These are phyloP conservation scores for Gallinago paraguaiae DNA, from an alignment of 2,113 vertebrate species.

Conservation along the genomic window DNA sequence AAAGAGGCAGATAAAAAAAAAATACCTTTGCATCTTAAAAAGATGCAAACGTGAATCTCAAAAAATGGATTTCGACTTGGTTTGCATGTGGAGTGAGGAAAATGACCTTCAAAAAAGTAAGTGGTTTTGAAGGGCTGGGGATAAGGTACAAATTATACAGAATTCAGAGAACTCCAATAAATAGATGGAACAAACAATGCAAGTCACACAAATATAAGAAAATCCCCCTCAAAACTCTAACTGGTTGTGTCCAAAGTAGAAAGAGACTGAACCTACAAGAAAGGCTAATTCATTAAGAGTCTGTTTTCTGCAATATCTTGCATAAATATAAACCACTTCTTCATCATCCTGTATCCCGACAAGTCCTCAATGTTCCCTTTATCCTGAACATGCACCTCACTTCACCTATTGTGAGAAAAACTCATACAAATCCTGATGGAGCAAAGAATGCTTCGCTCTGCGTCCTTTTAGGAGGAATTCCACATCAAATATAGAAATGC, in stretches of 20 bases:
- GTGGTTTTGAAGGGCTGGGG: fast-evolving
- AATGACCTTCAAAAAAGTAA: neutral
- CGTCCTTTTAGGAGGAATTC: neutral
- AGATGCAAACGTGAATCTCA: neutral
- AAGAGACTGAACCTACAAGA: neutral
- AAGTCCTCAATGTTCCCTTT: neutral
- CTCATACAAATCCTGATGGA: neutral
- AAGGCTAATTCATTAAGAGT: neutral
- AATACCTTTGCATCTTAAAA: neutral
- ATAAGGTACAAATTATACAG: neutral
- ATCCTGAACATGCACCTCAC: neutral
- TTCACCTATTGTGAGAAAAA: neutral
- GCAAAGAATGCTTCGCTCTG: neutral
- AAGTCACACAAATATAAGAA: neutral
- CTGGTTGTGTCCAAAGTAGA: neutral
- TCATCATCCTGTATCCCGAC: neutral
- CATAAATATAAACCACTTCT: neutral
- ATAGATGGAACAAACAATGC: neutral
- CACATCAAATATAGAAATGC: neutral
- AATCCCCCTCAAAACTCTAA: neutral
- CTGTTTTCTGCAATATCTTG: neutral
- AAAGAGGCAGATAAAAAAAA: too few relatives aligned
- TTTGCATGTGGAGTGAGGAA: neutral
- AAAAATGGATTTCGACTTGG: neutral
- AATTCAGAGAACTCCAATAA: neutral